Evolutionary conservation across 2,888 invertebrate species (phyloP), one percentile per base, ranked within the genome.

Genomic region (Apoda limacodes): DNA sequence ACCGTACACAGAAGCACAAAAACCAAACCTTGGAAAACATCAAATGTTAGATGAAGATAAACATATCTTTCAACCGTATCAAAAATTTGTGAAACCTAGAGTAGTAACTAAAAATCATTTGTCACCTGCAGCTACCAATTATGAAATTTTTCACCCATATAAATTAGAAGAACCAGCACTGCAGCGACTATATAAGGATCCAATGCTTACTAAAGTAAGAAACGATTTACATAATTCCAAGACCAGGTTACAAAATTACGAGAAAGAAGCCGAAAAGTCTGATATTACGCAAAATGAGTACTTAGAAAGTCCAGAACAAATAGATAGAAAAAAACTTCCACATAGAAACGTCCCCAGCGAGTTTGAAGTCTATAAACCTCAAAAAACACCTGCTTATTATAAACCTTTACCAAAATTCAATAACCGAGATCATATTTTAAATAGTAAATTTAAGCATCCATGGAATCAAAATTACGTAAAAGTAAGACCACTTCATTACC

Each of bases 131-230:
- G 48, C 60, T 2, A 56, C 57, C 3, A 61, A 60, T 25, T 78
- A 71, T 47, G 71, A 78, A 52, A 53, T 75, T 3, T 78, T 61
- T 30, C 78, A 81, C 45, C 80, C 81, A 1, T 81, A 81, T 25
- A 56, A 71, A 49, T 60, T 59, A 1, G 78, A 80, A 43, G 63
- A 63, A 37, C 69, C 68, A 9, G 63, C 62, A 4, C 50, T 80
- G 22, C 55, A 70, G 40, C 50, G 57, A 10, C 50, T 78, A 22
- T 70, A 76, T 26, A 63, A 62, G 44, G 70, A 78, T 43, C 70
- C 74, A n/a, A 43, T 67, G 3, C 38, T 72, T 35, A 45, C 50
- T 27, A 67, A 76, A 52, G 68, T 71, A 25, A 58, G 63, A 40
- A 56, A 59, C 31, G 67, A 70, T 38, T 52, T 76, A 22, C 52